phyloP scores from a whole-genome alignment of 1,140 invertebrate species.

The Elymnias hypermnestra region DNA sequence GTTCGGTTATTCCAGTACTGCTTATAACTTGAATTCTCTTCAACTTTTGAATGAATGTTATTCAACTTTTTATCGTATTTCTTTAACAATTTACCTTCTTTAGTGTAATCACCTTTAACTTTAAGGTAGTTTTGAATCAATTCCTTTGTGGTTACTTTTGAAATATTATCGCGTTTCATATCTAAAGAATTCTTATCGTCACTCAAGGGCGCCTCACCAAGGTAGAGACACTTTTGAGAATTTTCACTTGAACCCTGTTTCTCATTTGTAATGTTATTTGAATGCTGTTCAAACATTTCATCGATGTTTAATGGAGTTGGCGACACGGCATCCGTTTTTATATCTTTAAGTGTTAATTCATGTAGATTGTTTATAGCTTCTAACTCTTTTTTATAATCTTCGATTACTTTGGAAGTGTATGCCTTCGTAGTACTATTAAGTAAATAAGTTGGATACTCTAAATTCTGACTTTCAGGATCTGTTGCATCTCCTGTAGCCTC shows the following conservation, averaged over 20 bases:
- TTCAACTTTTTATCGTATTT: constrained; percentile 47
- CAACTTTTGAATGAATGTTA: constrained; percentile 34
- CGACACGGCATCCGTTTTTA: constrained; percentile 58
- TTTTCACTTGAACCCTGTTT: constrained; percentile 33
- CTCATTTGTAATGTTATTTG: constrained; percentile 26
- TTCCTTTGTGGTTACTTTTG: constrained; percentile 60
- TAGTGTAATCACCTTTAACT: constrained; percentile 60
- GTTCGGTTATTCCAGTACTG: constrained; percentile 56
- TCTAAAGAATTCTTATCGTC: constrained; percentile 39
- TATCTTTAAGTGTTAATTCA: constrained; percentile 68
- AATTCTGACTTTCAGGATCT: constrained; percentile 29
- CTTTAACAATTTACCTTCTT: constrained; percentile 37
- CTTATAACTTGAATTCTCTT: constrained; percentile 35
- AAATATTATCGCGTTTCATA: constrained; percentile 38
- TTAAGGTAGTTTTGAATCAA: constrained; percentile 65
- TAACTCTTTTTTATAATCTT: constrained; percentile 74
- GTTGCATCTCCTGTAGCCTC: constrained; percentile 26
- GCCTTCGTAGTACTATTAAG: constrained; percentile 64
- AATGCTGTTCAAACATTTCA: constrained; percentile 57
- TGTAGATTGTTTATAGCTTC: constrained; percentile 70
- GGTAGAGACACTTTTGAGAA: constrained; percentile 28
- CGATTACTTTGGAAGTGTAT: constrained; percentile 72
- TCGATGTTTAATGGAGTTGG: constrained; percentile 60
- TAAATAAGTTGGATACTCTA: constrained; percentile 66
- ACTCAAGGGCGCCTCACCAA: constrained; percentile 24